A percentile compares a stretch with the other conserved stretches of the same genome.
Conservation (phyloP, 2,888 invertebrate species). For the Odontocerum albicorne region DNA sequence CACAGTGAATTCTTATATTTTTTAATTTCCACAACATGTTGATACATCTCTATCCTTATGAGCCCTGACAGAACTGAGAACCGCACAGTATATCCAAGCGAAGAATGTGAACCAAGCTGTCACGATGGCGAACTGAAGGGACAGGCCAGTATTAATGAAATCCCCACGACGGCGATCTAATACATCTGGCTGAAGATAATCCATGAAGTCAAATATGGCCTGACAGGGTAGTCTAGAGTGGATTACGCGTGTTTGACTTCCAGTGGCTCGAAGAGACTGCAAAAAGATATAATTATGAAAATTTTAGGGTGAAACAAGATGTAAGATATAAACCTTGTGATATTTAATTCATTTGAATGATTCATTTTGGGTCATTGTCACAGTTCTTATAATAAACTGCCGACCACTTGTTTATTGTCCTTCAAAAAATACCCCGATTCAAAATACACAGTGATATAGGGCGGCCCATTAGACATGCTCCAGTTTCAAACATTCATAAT, state of each 20-base stretch:
- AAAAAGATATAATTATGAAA: too few relatives aligned
- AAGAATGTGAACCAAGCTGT: conserved; percentile 64
- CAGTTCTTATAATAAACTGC: too few relatives aligned
- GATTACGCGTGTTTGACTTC: conserved; percentile 62
- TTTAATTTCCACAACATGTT: conserved; percentile 47
- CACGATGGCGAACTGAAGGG: conserved; percentile 66
- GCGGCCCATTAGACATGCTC: too few relatives aligned
- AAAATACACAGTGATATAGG: too few relatives aligned
- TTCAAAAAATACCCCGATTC: too few relatives aligned
- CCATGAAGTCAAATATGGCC: conserved; percentile 81
- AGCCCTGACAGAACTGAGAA: conserved; percentile 59
- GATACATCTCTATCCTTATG: conserved; percentile 50
- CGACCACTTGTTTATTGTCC: too few relatives aligned
- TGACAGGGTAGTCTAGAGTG: conserved; percentile 70
- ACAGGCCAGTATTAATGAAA: conserved; percentile 71
- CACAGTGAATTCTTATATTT: too few relatives aligned
- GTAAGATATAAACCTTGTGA: too few relatives aligned
- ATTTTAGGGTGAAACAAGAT: too few relatives aligned
- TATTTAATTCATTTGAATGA: background rate
- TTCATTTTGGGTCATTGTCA: too few relatives aligned
- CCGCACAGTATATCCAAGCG: conserved; percentile 56
- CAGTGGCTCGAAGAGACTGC: conserved; percentile 55
- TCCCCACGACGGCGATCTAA: conserved; percentile 65
- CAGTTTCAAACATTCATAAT: too few relatives aligned
- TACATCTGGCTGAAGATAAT: conserved; percentile 73